Percentiles rank a stretch among this genome's conserved stretches.
phyloP scores from a whole-genome alignment of 1,140 invertebrate genomes.

The Pseudoatta argentina region DNA sequence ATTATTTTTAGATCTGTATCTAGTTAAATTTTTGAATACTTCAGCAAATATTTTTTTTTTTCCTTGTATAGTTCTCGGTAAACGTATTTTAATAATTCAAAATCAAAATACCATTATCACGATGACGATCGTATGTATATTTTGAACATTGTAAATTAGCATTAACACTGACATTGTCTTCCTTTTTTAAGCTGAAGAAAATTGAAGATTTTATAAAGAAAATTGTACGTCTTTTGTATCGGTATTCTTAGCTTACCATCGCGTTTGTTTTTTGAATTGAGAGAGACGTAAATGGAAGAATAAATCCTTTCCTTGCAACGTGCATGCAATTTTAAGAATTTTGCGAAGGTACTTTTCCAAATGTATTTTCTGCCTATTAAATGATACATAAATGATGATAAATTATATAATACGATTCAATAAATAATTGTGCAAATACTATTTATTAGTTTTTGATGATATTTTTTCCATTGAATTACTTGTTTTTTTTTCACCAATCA shows the following conservation, averaged over 20 bases:
- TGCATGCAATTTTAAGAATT: neutral
- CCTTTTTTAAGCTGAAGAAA: neutral
- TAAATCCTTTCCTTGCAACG: neutral
- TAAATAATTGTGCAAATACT: neutral
- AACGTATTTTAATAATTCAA: conserved; percentile 15
- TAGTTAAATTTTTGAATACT: no score
- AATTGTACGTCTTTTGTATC: neutral
- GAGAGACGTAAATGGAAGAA: conserved; percentile 1
- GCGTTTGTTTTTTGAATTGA: neutral
- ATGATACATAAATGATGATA: neutral
- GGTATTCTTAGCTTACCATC: neutral
- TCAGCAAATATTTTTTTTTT: no score
- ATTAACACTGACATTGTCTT: neutral
- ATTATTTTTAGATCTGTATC: no score
- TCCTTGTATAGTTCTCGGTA: no score
- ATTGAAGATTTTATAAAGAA: neutral
- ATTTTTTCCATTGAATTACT: neutral
- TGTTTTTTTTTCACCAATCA: neutral
- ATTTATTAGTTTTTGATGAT: neutral
- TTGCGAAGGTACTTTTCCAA: neutral
- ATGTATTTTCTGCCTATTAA: neutral
- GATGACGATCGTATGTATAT: neutral
- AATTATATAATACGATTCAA: conserved; percentile 3
- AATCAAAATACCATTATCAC: neutral
- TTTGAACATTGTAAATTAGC: neutral